phyloP scores from a whole-genome alignment of 2,888 invertebrate genomes.

The Notocelia uddmanniana region DNA sequence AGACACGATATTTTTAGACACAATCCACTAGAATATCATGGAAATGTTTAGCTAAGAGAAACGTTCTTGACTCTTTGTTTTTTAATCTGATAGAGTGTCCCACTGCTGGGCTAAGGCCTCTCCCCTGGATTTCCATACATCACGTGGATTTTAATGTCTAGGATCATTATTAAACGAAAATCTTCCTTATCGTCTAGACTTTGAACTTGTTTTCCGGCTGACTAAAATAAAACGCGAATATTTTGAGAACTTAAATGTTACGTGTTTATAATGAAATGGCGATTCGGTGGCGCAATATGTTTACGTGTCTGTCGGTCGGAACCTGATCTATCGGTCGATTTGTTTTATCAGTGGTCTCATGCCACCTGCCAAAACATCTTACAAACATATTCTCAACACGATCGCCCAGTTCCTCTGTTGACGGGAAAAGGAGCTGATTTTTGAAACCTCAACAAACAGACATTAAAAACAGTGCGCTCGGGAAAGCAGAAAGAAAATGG shows the following conservation, averaged over 20 bases:
- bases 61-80: neutral
- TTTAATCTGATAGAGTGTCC: no score
- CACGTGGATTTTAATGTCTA: no score
- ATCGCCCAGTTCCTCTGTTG: constrained; percentile 33
- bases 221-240: constrained; percentile 22
- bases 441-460: constrained; percentile 31
- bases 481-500: constrained; percentile 45
- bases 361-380: constrained; percentile 24
- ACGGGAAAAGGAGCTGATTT: constrained; percentile 28
- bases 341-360: constrained; percentile 6
- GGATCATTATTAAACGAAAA: neutral
- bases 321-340: constrained; percentile 31
- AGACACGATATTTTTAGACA: constrained; percentile 30
- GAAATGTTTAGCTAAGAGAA: constrained; percentile 26
- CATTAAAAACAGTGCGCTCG: constrained; percentile 24
- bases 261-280: constrained; percentile 24
- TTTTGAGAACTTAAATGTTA: constrained; percentile 28
- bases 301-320: constrained; percentile 19
- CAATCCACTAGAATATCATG: constrained; percentile 21
- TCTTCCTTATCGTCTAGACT: constrained; percentile 20
- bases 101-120: no score
- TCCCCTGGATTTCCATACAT: no score
- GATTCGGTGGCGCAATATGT: constrained; percentile 28
- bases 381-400: constrained; percentile 25
- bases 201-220: constrained; percentile 29